A percentile compares a stretch with the other conserved stretches of the same genome.
phyloP scores from a whole-genome alignment of 2,797 vertebrate genomes.

The Podarcis lilfordi region DNA sequence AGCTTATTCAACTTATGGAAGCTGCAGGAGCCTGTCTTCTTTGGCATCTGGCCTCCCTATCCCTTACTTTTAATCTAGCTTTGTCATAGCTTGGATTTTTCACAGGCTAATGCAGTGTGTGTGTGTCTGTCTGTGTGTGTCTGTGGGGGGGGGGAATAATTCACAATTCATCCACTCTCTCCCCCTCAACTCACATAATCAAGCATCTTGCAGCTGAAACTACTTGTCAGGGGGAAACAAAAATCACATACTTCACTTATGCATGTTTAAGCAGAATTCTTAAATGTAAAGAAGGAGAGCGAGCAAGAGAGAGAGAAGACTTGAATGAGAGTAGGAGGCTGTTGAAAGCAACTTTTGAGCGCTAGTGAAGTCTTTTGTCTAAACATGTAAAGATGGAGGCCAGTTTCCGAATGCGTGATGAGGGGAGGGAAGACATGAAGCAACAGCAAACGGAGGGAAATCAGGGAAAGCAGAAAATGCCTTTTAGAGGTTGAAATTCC shows the following conservation, averaged over 20 bases:
- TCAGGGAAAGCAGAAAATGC: conserved; percentile 8
- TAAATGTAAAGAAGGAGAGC: conserved; percentile 57
- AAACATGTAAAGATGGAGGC: conserved; percentile 67
- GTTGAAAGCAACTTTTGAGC: conserved; percentile 63
- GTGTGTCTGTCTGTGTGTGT: background rate
- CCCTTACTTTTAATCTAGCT: conserved; percentile 46
- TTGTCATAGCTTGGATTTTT: background rate
- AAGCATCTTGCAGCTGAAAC: conserved; percentile 66
- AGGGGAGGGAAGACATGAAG: conserved; percentile 34
- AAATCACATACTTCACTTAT: conserved; percentile 74
- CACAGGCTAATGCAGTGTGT: conserved; percentile 54
- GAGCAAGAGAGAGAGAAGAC: conserved; percentile 55
- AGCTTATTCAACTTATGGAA: too few species aligned
- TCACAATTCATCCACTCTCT: background rate
- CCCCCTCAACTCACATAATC: conserved; percentile 58
- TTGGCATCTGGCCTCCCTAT: background rate
- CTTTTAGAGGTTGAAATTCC: background rate
- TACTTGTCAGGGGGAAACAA: conserved; percentile 54
- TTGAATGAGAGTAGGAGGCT: conserved; percentile 63
- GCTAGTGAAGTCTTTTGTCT: conserved; percentile 63
- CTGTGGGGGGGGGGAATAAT: too few species aligned
- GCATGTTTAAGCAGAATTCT: conserved; percentile 69
- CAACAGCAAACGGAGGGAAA: conserved; percentile 15
- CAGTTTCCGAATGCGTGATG: conserved; percentile 49
- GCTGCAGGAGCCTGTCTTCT: too few species aligned